Percentiles rank a stretch among this genome's conserved stretches.
Conservation (phyloP, 2,888 invertebrate species). For the Nyleta sp. region DNA sequence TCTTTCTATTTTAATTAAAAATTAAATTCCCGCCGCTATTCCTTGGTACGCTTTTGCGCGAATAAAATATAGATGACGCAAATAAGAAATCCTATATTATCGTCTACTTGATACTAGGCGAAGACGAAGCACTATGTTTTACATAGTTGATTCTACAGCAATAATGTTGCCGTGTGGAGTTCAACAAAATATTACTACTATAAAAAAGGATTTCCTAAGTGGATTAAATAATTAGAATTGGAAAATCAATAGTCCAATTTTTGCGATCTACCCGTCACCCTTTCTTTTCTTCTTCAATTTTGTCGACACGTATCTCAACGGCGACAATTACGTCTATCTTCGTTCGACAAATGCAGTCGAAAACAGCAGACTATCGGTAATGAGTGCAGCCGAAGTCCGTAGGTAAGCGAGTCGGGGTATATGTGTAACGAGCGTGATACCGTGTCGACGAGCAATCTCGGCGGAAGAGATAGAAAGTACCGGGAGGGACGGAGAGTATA, state of each 20-base stretch:
- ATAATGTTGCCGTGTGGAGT: too few relatives aligned
- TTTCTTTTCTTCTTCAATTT: constrained; percentile 10
- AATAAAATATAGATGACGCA: too few relatives aligned
- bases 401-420: constrained; percentile 36
- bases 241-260: constrained; percentile 9
- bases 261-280: neutral
- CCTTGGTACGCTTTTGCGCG: neutral
- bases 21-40: constrained; percentile 68
- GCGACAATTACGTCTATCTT: constrained; percentile 39
- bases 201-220: too few relatives aligned
- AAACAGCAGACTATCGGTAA: constrained; percentile 37
- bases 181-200: too few relatives aligned
- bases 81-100: too few relatives aligned
- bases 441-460: constrained; percentile 51
- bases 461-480: constrained; percentile 39
- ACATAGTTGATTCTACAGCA: too few relatives aligned
- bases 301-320: constrained; percentile 5
- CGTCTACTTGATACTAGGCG: too few relatives aligned
- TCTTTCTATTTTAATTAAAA: constrained; percentile 75
- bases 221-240: neutral
- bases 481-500: neutral
- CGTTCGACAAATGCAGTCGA: constrained; percentile 27
- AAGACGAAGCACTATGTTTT: too few relatives aligned
- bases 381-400: constrained; percentile 20
- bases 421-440: constrained; percentile 53